A percentile compares a stretch with the other conserved stretches of the same genome.
Conservation (phyloP, 2,113 vertebrate species). For the Orientallactaga bullata region DNA sequence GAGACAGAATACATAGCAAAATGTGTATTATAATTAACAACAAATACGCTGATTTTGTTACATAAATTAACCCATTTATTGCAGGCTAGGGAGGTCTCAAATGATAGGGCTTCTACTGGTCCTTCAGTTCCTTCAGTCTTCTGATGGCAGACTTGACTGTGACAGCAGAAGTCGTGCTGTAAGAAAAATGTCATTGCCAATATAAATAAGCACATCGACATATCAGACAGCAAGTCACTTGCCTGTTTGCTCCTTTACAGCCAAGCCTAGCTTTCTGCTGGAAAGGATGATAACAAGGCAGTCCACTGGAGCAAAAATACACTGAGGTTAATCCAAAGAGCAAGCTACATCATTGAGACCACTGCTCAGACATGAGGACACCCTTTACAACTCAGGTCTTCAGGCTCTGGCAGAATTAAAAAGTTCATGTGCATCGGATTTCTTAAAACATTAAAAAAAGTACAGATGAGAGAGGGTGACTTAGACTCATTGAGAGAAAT, state of each 20-base stretch:
- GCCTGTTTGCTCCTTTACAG: not conserved
- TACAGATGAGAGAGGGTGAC: not conserved
- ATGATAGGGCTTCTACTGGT: constrained; percentile 91
- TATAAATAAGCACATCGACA: not conserved
- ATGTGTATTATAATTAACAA: not conserved
- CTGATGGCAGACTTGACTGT: constrained; percentile 99
- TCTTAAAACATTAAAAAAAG: not conserved
- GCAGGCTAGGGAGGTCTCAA: not conserved
- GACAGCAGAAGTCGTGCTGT: constrained; percentile 98
- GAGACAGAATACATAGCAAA: not conserved
- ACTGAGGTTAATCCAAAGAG: not conserved
- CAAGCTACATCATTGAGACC: not conserved
- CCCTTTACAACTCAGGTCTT: not conserved
- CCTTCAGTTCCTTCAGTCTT: constrained; percentile 98
- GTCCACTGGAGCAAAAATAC: not conserved
- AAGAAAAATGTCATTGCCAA: constrained; percentile 75
- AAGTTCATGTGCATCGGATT: not conserved
- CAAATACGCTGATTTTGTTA: not conserved
- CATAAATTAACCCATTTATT: constrained; percentile 83
- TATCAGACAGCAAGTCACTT: not conserved
- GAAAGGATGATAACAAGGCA: not conserved
- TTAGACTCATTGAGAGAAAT: not conserved
- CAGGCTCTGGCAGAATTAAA: not conserved
- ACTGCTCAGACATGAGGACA: not conserved
- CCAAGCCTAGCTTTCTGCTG: not conserved